Conservation (phyloP, 2,113 vertebrate species). For the Australoheros scitulus region DNA sequence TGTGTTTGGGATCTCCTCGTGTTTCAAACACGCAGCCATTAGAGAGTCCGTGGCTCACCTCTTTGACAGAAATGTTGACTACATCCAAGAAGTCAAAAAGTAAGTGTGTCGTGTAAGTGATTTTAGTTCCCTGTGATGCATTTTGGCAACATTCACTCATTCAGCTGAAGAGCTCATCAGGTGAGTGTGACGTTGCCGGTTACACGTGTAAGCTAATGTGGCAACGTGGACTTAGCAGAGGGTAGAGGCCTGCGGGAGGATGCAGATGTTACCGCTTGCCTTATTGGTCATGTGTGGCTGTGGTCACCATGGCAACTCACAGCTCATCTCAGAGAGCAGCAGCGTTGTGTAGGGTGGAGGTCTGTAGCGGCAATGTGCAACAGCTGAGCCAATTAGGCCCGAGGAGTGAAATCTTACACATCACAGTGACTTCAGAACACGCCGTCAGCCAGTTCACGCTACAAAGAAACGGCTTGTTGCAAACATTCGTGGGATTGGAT, state of each 20-base stretch:
- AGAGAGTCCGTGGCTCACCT: conserved; percentile 93
- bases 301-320: conserved; percentile 79
- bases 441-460: not conserved
- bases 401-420: conserved; percentile 25
- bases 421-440: conserved; percentile 20
- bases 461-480: not conserved
- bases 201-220: conserved; percentile 6
- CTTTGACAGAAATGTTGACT: conserved; percentile 95
- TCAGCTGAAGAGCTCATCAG: not conserved
- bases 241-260: conserved; percentile 48
- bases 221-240: conserved; percentile 51
- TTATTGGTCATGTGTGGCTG: conserved; percentile 71
- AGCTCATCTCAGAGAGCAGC: conserved; percentile 61
- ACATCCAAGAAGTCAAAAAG: conserved; percentile 97
- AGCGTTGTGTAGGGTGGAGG: conserved; percentile 62
- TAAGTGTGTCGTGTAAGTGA: conserved; percentile 70
- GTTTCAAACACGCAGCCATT: conserved; percentile 96
- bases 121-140: not conserved
- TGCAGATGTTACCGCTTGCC: conserved; percentile 73
- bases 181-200: not conserved
- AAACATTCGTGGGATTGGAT: not conserved
- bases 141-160: not conserved
- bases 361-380: conserved; percentile 46
- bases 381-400: conserved; percentile 57
- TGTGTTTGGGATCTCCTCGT: conserved; percentile 94